Base-by-base conservation (phyloP, 1,140 invertebrate species). In the Eurosta solidaginis region DNA sequence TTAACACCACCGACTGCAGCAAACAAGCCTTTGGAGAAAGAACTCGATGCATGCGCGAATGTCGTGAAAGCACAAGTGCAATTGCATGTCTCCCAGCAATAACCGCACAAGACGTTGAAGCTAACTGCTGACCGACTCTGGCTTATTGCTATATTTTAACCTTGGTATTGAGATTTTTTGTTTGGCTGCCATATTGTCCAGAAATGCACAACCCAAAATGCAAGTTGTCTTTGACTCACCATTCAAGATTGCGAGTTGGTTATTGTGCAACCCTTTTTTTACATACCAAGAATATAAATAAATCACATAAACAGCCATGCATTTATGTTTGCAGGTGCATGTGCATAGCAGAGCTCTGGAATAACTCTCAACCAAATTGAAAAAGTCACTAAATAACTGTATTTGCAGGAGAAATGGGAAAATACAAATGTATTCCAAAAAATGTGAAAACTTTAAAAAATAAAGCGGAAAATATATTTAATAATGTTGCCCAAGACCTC, bases 121-220 rank as follows among this genome's bases (percentile, higher is more conserved):
- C 59, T 63, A 20, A 29, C 33, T 40, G 17, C n/a, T n/a, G n/a
- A n/a, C n/a, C n/a, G n/a, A n/a, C n/a, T n/a, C n/a, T n/a, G n/a
- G n/a, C n/a, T n/a, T n/a, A n/a, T n/a, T n/a, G n/a, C n/a, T n/a
- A n/a, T n/a, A n/a, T n/a, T n/a, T n/a, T n/a, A n/a, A n/a, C n/a
- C n/a, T n/a, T n/a, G n/a, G n/a, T n/a, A n/a, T n/a, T n/a, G n/a
- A n/a, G n/a, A n/a, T n/a, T n/a, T n/a, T n/a, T n/a, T n/a, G n/a
- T n/a, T n/a, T n/a, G n/a, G n/a, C n/a, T n/a, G n/a, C n/a, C n/a
- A 40, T 20, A 17, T 6, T n/a, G 17, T 20, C 17, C n/a, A 22
- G 59, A 68, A 68, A 68, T 36, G 59, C 59, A 36, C 20, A 68
- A 40, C 33, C 59, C 59, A 68, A 68, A 20, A 68, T 68, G 59